Evolutionary conservation across 1,140 invertebrate genomes (phyloP).

Genomic region (Drosophila tropicalis): DNA sequence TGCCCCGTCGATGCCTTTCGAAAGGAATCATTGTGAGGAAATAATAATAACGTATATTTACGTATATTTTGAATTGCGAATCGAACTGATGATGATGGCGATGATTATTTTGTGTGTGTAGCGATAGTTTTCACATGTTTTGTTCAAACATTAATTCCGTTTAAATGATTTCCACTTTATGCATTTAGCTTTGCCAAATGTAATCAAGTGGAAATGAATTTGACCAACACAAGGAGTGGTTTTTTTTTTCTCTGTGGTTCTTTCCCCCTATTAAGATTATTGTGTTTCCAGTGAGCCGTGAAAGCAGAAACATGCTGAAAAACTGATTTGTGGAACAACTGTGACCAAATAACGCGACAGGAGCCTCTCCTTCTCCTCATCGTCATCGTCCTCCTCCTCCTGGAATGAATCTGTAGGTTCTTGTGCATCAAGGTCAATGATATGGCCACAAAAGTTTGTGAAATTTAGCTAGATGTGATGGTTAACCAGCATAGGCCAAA

Average conservation of each 20-base stretch:
- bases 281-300: constrained; percentile 73
- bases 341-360: constrained; percentile 61
- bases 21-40: neutral
- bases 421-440: constrained; percentile 47
- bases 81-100: constrained; percentile 11
- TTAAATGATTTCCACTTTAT: constrained; percentile 70
- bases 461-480: constrained; percentile 45
- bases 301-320: constrained; percentile 34
- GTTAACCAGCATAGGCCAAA: constrained; percentile 79
- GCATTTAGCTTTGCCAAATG: constrained; percentile 55
- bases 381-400: neutral
- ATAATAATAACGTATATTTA: neutral
- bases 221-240: constrained; percentile 76
- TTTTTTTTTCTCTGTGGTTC: constrained; percentile 49
- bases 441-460: constrained; percentile 57
- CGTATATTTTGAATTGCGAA: constrained; percentile 23
- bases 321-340: constrained; percentile 36
- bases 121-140: constrained; percentile 79
- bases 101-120: constrained; percentile 14
- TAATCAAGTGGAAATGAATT: constrained; percentile 79
- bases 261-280: constrained; percentile 61
- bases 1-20: neutral
- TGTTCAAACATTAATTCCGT: constrained; percentile 79
- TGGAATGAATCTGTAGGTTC: neutral
- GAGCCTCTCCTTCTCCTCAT: constrained; percentile 19